Evolutionary conservation across 2,113 vertebrate genomes (phyloP).

Genomic region (Bombycilla garrulus): DNA sequence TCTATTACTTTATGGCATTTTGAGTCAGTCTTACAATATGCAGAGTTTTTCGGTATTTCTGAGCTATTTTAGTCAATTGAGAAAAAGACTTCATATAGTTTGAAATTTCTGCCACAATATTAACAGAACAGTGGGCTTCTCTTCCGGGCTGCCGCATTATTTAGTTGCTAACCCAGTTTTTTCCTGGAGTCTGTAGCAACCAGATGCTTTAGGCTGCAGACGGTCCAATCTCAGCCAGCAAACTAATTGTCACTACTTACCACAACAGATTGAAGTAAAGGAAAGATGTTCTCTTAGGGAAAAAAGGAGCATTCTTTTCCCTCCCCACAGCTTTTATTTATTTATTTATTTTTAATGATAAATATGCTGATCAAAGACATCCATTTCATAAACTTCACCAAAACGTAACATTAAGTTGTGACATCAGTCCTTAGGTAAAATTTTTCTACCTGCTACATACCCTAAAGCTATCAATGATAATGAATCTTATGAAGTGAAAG

Average conservation of each 20-base stretch:
- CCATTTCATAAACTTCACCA: neutral
- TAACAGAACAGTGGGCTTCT: neutral
- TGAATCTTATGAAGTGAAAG: slow-evolving; percentile 2
- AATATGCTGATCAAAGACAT: neutral
- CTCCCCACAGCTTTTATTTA: neutral
- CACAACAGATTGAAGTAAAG: neutral
- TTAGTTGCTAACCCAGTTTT: neutral
- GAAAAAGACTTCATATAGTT: neutral
- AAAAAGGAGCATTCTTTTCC: neutral
- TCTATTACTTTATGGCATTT: neutral
- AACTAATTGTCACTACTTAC: neutral
- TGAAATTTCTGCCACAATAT: neutral
- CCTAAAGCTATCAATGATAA: neutral
- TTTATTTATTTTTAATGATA: neutral
- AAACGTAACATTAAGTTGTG: neutral
- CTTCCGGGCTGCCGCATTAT: neutral
- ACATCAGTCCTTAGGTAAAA: neutral
- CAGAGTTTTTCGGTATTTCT: neutral
- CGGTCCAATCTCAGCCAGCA: neutral
- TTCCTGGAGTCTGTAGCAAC: neutral
- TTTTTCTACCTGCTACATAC: neutral
- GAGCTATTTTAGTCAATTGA: neutral
- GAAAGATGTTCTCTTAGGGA: neutral
- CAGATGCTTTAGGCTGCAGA: neutral
- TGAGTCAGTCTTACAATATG: neutral